phyloP scores from a whole-genome alignment of 1,140 invertebrate species.

The Chionoecetes opilio region DNA sequence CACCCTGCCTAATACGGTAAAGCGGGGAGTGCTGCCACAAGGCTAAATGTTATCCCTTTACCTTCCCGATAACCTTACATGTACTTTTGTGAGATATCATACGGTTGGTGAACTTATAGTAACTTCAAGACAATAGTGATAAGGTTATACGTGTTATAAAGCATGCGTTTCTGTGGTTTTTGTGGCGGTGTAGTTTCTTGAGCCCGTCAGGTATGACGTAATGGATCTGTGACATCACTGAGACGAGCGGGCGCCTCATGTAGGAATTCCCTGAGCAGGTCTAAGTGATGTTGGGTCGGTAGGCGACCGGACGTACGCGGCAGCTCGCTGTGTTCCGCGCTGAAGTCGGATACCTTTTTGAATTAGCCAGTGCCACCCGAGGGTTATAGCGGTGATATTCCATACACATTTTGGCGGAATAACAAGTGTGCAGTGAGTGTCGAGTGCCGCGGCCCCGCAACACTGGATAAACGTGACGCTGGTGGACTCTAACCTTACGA shows the following conservation, averaged over 20 bases:
- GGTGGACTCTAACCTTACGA: conserved; percentile 54
- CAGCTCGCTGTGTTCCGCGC: conserved; percentile 68
- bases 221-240: conserved; percentile 74
- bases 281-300: conserved; percentile 77
- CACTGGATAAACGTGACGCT: conserved; percentile 19
- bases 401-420: conserved; percentile 15
- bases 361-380: conserved; percentile 54
- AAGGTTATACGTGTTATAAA: neutral
- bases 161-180: neutral
- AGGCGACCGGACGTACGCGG: conserved; percentile 71
- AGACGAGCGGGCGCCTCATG: conserved; percentile 74
- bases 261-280: conserved; percentile 77
- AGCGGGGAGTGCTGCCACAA: conserved; percentile 27
- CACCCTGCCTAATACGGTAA: conserved; percentile 65
- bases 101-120: neutral
- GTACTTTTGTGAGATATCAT: neutral
- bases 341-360: conserved; percentile 57
- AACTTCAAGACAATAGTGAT: neutral
- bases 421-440: conserved; percentile 68
- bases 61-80: neutral
- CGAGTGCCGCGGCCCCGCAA: conserved; percentile 37
- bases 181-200: neutral
- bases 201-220: conserved; percentile 75
- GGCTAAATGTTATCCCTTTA: conserved; percentile 36
- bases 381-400: conserved; percentile 37